Percentiles rank a stretch among this genome's conserved stretches.
Evolutionary conservation across 2,113 vertebrate species (phyloP).

Genomic region (Falcunculus frontatus): DNA sequence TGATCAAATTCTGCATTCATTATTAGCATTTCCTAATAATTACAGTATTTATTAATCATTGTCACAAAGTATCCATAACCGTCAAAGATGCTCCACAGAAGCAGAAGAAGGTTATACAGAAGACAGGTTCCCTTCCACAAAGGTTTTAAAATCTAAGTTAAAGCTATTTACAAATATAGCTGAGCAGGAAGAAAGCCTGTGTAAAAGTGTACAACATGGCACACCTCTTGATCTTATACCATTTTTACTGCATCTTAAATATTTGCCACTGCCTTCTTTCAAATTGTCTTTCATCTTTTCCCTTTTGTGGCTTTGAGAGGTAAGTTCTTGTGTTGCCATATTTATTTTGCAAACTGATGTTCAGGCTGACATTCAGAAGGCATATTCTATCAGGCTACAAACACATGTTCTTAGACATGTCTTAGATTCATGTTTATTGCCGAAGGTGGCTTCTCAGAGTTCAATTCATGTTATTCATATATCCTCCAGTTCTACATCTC

Average conservation of each 20-base stretch:
- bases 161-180: neutral
- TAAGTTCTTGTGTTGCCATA: neutral
- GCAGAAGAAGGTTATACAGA: no score
- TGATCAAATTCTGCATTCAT: slow-evolving; percentile 17
- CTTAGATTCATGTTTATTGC: neutral
- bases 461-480: neutral
- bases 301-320: neutral
- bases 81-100: neutral
- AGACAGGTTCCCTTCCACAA: neutral
- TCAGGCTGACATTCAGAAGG: neutral
- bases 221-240: neutral
- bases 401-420: neutral
- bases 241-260: neutral
- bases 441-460: neutral
- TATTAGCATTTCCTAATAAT: slow-evolving; percentile 10
- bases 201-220: neutral
- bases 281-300: neutral
- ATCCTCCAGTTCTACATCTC: neutral
- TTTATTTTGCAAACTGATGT: neutral
- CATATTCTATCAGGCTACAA: neutral
- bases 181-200: neutral
- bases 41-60: neutral
- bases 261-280: neutral
- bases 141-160: neutral
- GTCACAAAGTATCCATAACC: neutral